These are phyloP conservation scores for Thysanoteuthis rhombus DNA, from an alignment of 2,888 invertebrate species.

Conservation along the genomic window DNA sequence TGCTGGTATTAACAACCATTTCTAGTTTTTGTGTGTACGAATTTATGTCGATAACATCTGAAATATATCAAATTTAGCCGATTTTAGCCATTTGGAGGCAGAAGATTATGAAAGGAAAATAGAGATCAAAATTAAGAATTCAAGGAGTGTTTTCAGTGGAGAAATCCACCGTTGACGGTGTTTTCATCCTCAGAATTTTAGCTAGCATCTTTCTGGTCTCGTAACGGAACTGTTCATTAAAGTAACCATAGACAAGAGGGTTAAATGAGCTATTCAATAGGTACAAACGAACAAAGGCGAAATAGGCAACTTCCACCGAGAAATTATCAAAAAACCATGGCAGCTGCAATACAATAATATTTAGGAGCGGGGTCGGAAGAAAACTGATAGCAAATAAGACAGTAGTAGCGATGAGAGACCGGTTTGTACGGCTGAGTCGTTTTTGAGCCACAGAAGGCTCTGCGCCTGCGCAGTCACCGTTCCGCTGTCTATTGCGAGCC, in stretches of 20 bases:
- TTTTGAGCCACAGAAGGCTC: neutral
- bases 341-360: neutral
- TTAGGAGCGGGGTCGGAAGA: neutral
- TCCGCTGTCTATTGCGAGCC: neutral
- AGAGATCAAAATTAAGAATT: too few species aligned
- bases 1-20: too few species aligned
- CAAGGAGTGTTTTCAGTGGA: too few species aligned
- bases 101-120: too few species aligned
- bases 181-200: too few species aligned
- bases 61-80: too few species aligned
- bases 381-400: conserved; percentile 13
- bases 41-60: too few species aligned
- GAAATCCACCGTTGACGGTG: too few species aligned
- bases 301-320: too few species aligned
- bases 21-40: too few species aligned
- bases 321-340: too few species aligned
- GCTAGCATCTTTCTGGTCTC: neutral
- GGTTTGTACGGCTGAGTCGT: neutral
- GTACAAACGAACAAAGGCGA: neutral
- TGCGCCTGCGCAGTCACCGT: neutral
- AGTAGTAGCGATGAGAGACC: neutral
- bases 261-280: neutral
- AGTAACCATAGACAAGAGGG: neutral
- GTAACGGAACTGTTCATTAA: neutral
- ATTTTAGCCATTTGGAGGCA: too few species aligned